Conservation (phyloP, 2,113 vertebrate genomes). For the Pheucticus melanocephalus region DNA sequence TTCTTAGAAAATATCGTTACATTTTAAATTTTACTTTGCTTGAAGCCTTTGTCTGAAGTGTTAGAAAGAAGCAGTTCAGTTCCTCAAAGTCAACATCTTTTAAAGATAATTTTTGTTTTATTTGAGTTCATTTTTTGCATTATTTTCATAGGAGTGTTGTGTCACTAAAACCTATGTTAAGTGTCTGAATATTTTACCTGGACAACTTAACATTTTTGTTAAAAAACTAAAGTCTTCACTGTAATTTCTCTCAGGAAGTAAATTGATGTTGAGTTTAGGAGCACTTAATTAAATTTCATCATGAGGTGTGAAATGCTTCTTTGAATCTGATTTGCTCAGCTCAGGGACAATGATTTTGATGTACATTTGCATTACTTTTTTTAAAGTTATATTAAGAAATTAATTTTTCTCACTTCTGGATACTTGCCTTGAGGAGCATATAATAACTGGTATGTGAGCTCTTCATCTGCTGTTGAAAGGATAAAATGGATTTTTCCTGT, state of each 20-base stretch:
- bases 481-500: not conserved
- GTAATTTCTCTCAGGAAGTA: not conserved
- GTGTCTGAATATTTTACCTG: not conserved
- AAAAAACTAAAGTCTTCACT: not conserved
- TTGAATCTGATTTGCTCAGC: not conserved
- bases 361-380: not conserved
- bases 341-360: not conserved
- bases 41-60: not conserved
- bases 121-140: not conserved
- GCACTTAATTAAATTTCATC: not conserved
- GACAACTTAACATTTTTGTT: not conserved
- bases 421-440: not conserved
- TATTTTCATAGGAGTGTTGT: not conserved
- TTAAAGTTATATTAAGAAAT: not conserved
- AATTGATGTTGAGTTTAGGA: not conserved
- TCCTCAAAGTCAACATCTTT: not conserved
- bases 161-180: not conserved
- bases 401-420: not conserved
- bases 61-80: not conserved
- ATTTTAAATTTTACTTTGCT: not conserved
- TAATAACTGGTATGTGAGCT: not conserved
- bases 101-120: not conserved
- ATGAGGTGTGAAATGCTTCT: not conserved
- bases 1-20: not conserved
- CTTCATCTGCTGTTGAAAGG: not conserved